phyloP scores from a whole-genome alignment of 1,140 invertebrate species.

The Atopsyche davidsoni region DNA sequence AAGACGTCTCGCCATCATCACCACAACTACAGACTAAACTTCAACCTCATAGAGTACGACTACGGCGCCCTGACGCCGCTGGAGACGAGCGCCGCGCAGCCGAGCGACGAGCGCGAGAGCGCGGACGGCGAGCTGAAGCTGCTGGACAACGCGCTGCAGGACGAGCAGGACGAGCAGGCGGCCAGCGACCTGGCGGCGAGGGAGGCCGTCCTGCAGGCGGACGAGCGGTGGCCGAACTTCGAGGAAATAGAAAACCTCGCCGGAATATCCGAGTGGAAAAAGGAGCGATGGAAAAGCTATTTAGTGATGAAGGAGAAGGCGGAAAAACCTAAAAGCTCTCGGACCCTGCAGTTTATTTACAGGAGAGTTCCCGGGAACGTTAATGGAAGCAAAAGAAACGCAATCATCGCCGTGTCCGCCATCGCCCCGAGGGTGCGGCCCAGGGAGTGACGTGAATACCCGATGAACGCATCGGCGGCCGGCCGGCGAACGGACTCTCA shows the following conservation, averaged over 20 bases:
- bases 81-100: too few relatives aligned
- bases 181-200: too few relatives aligned
- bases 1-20: too few relatives aligned
- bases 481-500: too few relatives aligned
- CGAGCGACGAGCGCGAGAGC: too few relatives aligned
- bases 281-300: constrained; percentile 22
- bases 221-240: constrained; percentile 26
- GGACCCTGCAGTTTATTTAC: constrained; percentile 25
- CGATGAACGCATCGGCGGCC: neutral
- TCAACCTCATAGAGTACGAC: too few relatives aligned
- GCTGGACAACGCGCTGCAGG: too few relatives aligned
- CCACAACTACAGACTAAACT: too few relatives aligned
- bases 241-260: constrained; percentile 27
- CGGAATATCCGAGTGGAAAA: constrained; percentile 27
- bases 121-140: too few relatives aligned
- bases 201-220: too few relatives aligned
- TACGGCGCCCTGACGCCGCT: too few relatives aligned
- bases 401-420: constrained; percentile 28
- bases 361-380: constrained; percentile 23
- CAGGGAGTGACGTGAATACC: constrained; percentile 25
- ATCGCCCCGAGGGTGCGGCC: constrained; percentile 21
- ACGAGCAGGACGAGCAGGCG: too few relatives aligned
- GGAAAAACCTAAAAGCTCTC: constrained; percentile 15
- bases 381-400: constrained; percentile 27
- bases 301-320: neutral